Conservation (phyloP, 64 coral and sea anemone genomes). For the Exaiptasia diaphana region DNA sequence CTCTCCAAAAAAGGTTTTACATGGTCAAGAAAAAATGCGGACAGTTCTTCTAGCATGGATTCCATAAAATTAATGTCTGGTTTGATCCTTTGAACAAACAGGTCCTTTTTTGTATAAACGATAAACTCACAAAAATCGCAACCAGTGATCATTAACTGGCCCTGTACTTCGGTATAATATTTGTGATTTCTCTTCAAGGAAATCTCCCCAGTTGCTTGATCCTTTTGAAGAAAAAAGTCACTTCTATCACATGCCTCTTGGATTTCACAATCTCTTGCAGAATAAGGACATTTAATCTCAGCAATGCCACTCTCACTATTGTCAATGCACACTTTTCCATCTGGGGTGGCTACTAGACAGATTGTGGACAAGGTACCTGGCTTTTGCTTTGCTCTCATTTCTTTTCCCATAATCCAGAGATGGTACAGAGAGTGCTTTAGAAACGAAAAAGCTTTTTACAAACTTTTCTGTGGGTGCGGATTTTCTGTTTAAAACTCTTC, state of each 20-base stretch:
- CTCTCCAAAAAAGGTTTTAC: conserved; percentile 30
- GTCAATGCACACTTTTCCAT: conserved; percentile 20
- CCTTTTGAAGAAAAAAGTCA: conserved; percentile 14
- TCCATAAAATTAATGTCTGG: conserved; percentile 44
- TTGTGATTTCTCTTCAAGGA: conserved; percentile 33
- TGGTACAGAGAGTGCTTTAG: conserved; percentile 29
- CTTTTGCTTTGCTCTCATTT: conserved; percentile 29
- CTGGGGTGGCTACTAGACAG: background rate
- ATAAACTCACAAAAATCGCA: conserved; percentile 48
- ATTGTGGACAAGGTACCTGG: background rate
- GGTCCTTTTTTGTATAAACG: conserved; percentile 53
- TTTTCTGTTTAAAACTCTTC: conserved; percentile 30
- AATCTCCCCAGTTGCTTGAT: background rate
- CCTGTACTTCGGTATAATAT: conserved; percentile 52
- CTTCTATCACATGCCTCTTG: background rate
- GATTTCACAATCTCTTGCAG: conserved; percentile 28
- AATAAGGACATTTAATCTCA: conserved; percentile 31
- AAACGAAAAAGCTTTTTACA: conserved; percentile 7
- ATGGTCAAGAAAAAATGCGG: conserved; percentile 3
- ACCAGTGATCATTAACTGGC: conserved; percentile 37
- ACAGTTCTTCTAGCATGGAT: conserved; percentile 36
- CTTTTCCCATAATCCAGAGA: conserved; percentile 35
- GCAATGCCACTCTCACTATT: background rate
- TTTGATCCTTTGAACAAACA: conserved; percentile 7
- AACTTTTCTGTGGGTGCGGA: conserved; percentile 14